Conservation (phyloP, 2,113 vertebrate genomes). For the Promerops cafer region DNA sequence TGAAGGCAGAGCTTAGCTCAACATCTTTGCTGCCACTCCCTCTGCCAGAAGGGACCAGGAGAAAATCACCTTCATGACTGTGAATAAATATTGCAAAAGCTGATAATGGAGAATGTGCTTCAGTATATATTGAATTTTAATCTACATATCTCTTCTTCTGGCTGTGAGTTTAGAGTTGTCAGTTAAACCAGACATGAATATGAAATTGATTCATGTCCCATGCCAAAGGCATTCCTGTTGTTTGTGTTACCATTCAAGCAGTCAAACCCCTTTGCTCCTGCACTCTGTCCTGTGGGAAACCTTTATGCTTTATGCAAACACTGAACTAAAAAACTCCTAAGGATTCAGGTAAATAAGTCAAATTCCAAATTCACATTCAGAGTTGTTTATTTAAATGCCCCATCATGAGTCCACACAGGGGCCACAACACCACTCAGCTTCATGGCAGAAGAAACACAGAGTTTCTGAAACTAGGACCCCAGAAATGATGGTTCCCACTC, state of each 20-base stretch:
- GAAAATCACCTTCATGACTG: neutral
- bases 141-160: neutral
- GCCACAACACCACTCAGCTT: neutral
- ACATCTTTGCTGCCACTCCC: neutral
- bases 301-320: neutral
- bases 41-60: neutral
- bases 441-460: neutral
- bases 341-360: neutral
- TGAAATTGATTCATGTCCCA: neutral
- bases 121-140: neutral
- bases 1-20: neutral
- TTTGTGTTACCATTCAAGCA: neutral
- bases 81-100: neutral
- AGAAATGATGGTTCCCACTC: neutral
- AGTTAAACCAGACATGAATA: neutral
- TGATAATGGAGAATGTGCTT: neutral
- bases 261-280: neutral
- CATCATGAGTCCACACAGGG: neutral
- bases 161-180: neutral
- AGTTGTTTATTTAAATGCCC: slow-evolving; percentile 70
- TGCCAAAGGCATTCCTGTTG: neutral
- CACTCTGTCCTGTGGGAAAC: neutral
- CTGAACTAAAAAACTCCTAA: neutral
- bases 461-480: slow-evolving; percentile 9
- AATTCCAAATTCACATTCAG: neutral